Conservation (phyloP, 2,113 vertebrate genomes). For the Crotophaga sulcirostris region DNA sequence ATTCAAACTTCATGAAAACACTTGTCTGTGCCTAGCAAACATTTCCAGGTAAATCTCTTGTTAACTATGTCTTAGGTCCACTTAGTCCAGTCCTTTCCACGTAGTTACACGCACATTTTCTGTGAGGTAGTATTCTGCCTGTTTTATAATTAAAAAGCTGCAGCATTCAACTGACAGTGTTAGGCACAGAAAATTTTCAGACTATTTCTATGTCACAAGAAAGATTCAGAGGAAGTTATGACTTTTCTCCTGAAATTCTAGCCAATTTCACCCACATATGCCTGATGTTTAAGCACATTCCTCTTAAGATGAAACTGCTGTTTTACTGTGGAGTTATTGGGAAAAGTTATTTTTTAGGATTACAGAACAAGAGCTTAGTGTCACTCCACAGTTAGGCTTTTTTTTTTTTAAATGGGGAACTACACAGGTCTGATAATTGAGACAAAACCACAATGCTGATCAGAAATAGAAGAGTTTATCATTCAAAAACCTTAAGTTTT, state of each 20-base stretch:
- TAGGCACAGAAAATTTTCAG: background rate
- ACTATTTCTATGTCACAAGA: background rate
- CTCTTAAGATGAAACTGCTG: background rate
- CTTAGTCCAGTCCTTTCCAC: background rate
- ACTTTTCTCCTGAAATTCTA: background rate
- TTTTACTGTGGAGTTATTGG: background rate
- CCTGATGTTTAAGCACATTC: background rate
- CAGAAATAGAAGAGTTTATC: background rate
- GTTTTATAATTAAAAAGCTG: background rate
- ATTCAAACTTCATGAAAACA: background rate
- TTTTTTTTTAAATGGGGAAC: background rate
- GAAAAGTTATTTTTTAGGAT: background rate
- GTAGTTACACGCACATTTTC: background rate
- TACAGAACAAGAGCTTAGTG: background rate
- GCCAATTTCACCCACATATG: background rate
- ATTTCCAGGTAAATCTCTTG: background rate
- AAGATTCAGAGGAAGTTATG: background rate
- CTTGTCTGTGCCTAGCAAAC: background rate
- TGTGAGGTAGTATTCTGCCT: background rate
- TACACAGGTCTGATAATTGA: background rate
- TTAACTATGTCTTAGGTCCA: background rate
- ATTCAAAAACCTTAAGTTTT: background rate
- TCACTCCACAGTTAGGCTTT: background rate
- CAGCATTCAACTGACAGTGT: background rate
- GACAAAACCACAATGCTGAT: background rate